phyloP scores from a whole-genome alignment of 2,113 vertebrate species.

The Atrichornis clamosus region DNA sequence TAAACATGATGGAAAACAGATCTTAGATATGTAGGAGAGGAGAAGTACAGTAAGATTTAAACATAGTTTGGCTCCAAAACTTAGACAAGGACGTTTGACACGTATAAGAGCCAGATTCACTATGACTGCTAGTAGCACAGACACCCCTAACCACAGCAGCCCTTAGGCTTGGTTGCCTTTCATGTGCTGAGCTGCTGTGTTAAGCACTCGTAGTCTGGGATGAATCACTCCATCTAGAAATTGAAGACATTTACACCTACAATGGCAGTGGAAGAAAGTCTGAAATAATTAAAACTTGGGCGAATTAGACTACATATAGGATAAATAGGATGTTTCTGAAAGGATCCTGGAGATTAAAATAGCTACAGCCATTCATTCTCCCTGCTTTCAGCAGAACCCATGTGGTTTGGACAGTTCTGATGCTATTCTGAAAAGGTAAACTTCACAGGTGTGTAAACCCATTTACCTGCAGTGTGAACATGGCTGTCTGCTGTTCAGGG shows the following conservation, averaged over 20 bases:
- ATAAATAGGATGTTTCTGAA: not conserved
- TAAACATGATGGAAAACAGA: not conserved
- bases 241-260: not conserved
- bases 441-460: not conserved
- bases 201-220: not conserved
- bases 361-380: not conserved
- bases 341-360: not conserved
- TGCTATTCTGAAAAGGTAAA: not conserved
- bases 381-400: not conserved
- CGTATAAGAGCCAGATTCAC: not conserved
- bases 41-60: not conserved
- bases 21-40: not conserved
- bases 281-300: not conserved
- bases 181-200: not conserved
- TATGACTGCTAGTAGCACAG: not conserved
- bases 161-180: not conserved
- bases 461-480: not conserved
- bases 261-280: not conserved
- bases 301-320: not conserved
- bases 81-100: not conserved
- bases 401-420: not conserved
- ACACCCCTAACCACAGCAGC: not conserved
- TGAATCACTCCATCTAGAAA: not conserved
- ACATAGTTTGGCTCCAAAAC: not conserved
- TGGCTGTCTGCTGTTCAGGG: not conserved